A percentile compares a stretch with the other conserved stretches of the same genome.
These are phyloP conservation scores for Eptesicus fuscus DNA, from an alignment of 2,113 vertebrate species.

Conservation along the genomic window DNA sequence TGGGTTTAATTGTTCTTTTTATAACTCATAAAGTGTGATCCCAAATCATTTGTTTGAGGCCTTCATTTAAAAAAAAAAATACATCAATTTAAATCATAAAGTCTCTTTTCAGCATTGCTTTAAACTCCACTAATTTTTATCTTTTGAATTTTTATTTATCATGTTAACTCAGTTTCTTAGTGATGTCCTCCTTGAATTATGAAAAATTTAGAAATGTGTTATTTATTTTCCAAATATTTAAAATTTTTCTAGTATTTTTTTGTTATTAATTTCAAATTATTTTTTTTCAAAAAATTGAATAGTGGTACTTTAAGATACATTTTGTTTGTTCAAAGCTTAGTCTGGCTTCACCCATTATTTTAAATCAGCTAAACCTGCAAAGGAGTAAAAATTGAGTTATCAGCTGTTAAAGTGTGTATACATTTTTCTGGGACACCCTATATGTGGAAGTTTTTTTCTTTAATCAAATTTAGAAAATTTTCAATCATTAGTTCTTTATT, in stretches of 20 bases:
- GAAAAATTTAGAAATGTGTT: not conserved
- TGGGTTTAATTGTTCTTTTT: not conserved
- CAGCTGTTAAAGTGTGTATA: no score
- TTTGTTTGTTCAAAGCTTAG: no score
- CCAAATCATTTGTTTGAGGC: not conserved
- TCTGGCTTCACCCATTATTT: no score
- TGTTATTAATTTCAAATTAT: not conserved
- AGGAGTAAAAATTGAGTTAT: no score
- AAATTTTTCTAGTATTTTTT: not conserved
- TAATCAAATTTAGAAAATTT: not conserved
- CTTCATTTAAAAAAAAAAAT: not conserved
- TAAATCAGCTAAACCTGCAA: no score
- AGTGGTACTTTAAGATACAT: not conserved
- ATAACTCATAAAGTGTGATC: not conserved
- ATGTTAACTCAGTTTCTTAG: not conserved
- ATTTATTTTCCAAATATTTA: not conserved
- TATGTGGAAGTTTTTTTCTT: not conserved
- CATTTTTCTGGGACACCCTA: no score
- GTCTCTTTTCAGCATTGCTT: not conserved
- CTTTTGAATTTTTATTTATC: not conserved
- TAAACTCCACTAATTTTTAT: not conserved
- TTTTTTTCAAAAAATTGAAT: not conserved
- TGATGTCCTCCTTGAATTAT: not conserved
- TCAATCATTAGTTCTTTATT: not conserved
- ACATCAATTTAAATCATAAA: not conserved